Conservation (phyloP, 2,888 invertebrate species). For the Euphydryas editha region DNA sequence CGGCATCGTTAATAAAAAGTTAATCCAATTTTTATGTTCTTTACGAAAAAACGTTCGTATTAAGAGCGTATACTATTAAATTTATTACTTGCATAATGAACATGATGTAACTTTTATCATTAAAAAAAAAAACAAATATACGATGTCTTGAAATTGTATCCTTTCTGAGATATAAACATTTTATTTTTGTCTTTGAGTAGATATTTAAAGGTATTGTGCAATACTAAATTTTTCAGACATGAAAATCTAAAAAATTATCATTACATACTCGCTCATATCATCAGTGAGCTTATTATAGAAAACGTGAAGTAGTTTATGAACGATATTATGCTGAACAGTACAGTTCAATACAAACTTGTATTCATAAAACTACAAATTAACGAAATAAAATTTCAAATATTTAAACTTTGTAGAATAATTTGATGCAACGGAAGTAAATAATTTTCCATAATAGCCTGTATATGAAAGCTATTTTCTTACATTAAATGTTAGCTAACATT, state of each 20-base stretch:
- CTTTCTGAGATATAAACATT: background rate
- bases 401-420: slow-evolving; percentile 20
- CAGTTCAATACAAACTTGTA: background rate
- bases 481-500: slow-evolving; percentile 39
- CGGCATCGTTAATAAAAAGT: slow-evolving; percentile 53
- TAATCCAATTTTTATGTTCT: slow-evolving; percentile 48
- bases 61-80: background rate
- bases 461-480: slow-evolving; percentile 36
- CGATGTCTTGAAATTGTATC: background rate
- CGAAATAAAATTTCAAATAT: slow-evolving; percentile 4
- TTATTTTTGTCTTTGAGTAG: background rate
- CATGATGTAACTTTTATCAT: background rate
- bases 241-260: too few relatives aligned
- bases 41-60: slow-evolving; percentile 27
- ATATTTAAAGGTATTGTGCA: too few relatives aligned
- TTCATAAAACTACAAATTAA: background rate
- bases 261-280: too few relatives aligned
- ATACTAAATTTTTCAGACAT: too few relatives aligned
- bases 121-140: background rate
- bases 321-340: background rate
- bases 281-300: too few relatives aligned
- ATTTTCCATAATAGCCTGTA: slow-evolving; percentile 34
- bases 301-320: too few relatives aligned
- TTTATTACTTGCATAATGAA: slow-evolving; percentile 13
- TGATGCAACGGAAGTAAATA: slow-evolving; percentile 34